Base-by-base conservation (phyloP, 2,888 invertebrate genomes). In the Seira sanloemensis region DNA sequence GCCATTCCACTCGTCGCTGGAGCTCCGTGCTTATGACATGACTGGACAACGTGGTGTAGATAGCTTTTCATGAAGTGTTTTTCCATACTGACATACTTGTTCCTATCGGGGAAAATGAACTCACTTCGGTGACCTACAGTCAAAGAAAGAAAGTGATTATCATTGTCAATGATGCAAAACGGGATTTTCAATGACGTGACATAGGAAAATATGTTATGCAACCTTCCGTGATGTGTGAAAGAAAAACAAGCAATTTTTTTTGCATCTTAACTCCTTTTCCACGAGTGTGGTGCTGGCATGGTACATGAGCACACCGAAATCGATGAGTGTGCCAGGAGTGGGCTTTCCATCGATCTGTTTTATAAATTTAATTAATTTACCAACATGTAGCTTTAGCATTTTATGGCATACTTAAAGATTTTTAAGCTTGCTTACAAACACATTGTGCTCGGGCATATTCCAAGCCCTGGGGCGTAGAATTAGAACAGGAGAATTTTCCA, bases 1-100 rank as follows among this genome's bases (percentile, higher is more conserved):
- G 94, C 93, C 95, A 94, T 94, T 2, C 94, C 94, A 0, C 94
- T 94, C 0, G 94, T 94, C 18, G 94, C 94, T 5, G 93, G 93
- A 0, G 94, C 94, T 0, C 93, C 93, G 73, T 94, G 92, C 58
- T 91, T 91, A 89, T 94, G 94, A 86, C 94, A 94, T 2, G 92
- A 92, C 66, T 91, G 91, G 18, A 94, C 92, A 0, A 94, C 93
- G 27, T 94, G 90, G 87, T 92, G 91, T 91, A 94, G 92, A 90
- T 95, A 95, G 84, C 93, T 92, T 73, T 92, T 92, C 85, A 95
- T 91, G 91, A 95, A 95, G 82, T 92, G 93, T 50, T 93, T 92
- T 4, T 93, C 93, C 93, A 94, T 94, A 89, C 93, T 94, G 5
- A 94, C 94, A 89, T 94, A 94, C 90, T 94, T 94, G 90, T 93